Evolutionary conservation across 92 coral and sea anemone species (phyloP), one percentile per base, ranked within the genome.

Genomic region (Umimayanthus chanpuru): DNA sequence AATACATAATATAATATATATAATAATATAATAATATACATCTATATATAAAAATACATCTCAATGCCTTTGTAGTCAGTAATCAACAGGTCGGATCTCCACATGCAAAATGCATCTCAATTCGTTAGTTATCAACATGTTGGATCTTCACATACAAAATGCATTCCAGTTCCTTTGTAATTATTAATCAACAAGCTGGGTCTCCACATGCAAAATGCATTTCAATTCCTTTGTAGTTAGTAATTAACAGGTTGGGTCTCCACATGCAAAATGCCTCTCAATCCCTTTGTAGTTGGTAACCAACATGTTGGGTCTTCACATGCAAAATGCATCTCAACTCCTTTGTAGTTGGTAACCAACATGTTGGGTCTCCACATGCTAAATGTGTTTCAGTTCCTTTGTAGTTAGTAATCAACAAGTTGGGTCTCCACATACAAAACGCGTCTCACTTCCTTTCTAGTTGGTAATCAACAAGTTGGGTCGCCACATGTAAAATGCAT

Each of bases 261-360:
- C 98, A 95, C 82, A 2, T 12, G 14, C 91, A 94, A 39, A 92
- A 91, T 80, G 82, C 93, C 68, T 91, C 93, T 67, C 20, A 53
- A 9, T 53, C 12, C 58, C 49, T 9, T 5, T 44, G 9, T 44
- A 44, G 49, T 44, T 44, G 9, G 49, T 44, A 44, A 44, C 4
- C 49, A 44, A 44, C 49, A 44, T 2, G 49, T 5, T 44, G 49
- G 5, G 9, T 44, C 49, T 44, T 6, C 49, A 65, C 16, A 18
- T 65, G 26, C 71, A 18, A 38, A 38, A 2, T 85, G 80, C 58
- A 1, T 50, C 49, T 66, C n/a, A 21, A 32, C 50, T n/a, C 55
- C 49, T 9, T 5, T 44, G 9, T 44, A 44, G 49, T 44, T 44
- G 4, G 49, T 44, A 44, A 44, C 4, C 49, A 44, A 44, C 49